Conservation (phyloP, 2,113 vertebrate species). For the Symphodus melops region DNA sequence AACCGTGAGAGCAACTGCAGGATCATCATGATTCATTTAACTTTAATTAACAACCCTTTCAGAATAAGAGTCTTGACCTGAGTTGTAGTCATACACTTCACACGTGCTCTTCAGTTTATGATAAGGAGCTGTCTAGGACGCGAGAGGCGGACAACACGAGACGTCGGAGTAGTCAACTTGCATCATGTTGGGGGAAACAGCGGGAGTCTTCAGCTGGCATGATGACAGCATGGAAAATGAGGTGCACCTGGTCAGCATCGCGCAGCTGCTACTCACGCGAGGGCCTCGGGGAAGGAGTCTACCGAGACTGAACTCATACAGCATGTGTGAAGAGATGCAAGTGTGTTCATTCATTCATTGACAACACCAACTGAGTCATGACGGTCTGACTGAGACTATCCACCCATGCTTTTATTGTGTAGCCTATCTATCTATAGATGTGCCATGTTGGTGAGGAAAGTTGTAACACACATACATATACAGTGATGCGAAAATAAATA, state of each 20-base stretch:
- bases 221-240: conserved; percentile 55
- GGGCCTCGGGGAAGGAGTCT: conserved; percentile 41
- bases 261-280: conserved; percentile 67
- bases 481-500: neutral
- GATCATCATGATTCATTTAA: conserved; percentile 5
- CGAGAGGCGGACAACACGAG: conserved; percentile 2
- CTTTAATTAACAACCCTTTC: conserved; percentile 30
- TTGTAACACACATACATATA: neutral
- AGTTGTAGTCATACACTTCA: neutral
- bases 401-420: conserved; percentile 11
- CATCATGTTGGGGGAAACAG: conserved; percentile 39
- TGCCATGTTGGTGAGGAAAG: conserved; percentile 6
- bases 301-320: conserved; percentile 32
- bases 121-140: conserved; percentile 5
- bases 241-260: conserved; percentile 63
- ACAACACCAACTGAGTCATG: conserved; percentile 47
- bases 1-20: conserved; percentile 27
- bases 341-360: conserved; percentile 33
- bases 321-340: neutral
- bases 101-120: neutral
- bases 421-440: too few species aligned
- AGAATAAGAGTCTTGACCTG: conserved; percentile 34
- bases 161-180: conserved; percentile 34
- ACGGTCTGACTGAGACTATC: conserved; percentile 32
- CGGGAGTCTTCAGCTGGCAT: conserved; percentile 40